Base-by-base conservation (phyloP, 2,888 invertebrate species). In the Drosophila algonquin region DNA sequence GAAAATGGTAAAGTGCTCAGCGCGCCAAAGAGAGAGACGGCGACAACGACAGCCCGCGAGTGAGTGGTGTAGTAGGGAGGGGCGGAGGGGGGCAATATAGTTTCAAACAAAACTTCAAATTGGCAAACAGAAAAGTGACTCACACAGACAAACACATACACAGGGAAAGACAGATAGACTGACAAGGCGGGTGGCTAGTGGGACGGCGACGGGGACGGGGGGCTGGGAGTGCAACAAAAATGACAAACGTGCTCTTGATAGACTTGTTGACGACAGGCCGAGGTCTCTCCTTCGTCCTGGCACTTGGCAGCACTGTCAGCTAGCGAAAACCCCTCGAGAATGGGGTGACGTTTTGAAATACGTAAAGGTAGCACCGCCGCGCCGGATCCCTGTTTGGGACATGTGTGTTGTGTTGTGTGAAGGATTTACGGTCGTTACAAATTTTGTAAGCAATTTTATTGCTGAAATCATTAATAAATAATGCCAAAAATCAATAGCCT, bases 231-330 rank as follows among this genome's bases (percentile, higher is more conserved):
- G 87, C 85, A 85, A 79, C 87, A 79, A 75, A 80, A 86, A 86
- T 89, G 89, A 89, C 86, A 84, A 89, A 89, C 86, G 89, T 77
- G 80, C 89, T 87, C 87, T 89, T 86, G 89, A 86, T 86, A 86
- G 89, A 86, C 86, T 85, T 85, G 85, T 85, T 89, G 85, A 85
- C 85, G 85, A 85, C 85, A 85, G 88, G 87, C 79, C 7, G 10
- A 30, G 32, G 10, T 32, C 32, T 35, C 35, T 40, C 40, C 40
- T 40, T n/a, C 14, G 14, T 74, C 76, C 83, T 78, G 88, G 82
- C 86, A 87, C 83, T 87, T 83, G 83, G 86, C 83, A 83, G 88
- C 40, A 40, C 83, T 83, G 83, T 85, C 83, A 85, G 78, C 69
- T 73, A 63, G 88, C 80, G 8, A 76, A 6, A 46, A 14, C n/a